phyloP scores from a whole-genome alignment of 2,797 vertebrate species.

The Lindbergichthys nudifrons region DNA sequence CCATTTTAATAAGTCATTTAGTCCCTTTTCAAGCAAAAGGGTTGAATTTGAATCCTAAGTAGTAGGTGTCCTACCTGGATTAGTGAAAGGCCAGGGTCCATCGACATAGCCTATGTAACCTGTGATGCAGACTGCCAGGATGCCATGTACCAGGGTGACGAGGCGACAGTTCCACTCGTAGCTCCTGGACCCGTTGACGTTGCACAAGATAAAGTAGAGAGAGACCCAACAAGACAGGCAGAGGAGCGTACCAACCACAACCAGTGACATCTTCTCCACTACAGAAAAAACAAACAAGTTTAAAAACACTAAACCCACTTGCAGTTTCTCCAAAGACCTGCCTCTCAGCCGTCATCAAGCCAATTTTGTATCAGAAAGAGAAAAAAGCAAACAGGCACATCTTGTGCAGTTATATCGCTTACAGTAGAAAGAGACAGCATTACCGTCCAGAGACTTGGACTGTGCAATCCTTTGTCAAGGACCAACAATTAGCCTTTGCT shows the following conservation, averaged over 20 bases:
- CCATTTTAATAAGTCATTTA: background rate
- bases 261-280: conserved; percentile 79
- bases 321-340: conserved; percentile 12
- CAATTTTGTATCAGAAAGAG: conserved; percentile 17
- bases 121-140: conserved; percentile 90
- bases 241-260: conserved; percentile 84
- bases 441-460: conserved; percentile 62
- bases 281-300: conserved; percentile 38
- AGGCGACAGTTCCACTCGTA: conserved; percentile 96
- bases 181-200: conserved; percentile 81
- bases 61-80: conserved; percentile 87
- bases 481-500: conserved; percentile 81
- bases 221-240: conserved; percentile 89
- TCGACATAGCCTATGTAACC: conserved; percentile 95
- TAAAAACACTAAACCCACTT: conserved; percentile 21
- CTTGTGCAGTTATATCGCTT: conserved; percentile 70
- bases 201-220: conserved; percentile 90
- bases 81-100: conserved; percentile 94
- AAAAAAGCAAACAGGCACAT: conserved; percentile 39
- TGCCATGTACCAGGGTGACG: conserved; percentile 92
- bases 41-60: background rate
- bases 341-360: conserved; percentile 26
- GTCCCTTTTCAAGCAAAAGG: background rate
- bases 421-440: conserved; percentile 68
- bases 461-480: conserved; percentile 75